Evolutionary conservation across 2,113 vertebrate species (phyloP).

Genomic region (Sula dactylatra): DNA sequence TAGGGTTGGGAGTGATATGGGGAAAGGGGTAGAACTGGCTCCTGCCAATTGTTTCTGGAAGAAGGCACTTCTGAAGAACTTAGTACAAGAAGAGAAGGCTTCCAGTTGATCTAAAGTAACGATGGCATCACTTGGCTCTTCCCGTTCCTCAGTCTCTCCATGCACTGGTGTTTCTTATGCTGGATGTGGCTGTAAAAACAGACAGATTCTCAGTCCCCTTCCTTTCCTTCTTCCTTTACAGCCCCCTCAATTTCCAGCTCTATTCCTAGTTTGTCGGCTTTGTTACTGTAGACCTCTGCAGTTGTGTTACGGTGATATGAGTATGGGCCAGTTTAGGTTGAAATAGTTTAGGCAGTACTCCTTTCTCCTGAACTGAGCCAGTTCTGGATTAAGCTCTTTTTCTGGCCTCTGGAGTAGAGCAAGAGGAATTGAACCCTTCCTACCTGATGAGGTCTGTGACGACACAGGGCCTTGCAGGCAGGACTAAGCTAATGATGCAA

Average conservation of each 20-base stretch:
- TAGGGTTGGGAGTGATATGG: neutral
- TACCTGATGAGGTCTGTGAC: neutral
- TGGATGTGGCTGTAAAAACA: neutral
- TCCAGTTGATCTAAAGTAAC: neutral
- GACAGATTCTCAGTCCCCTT: neutral
- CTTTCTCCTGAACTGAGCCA: neutral
- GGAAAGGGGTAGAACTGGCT: neutral
- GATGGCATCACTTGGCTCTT: neutral
- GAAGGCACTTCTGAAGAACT: neutral
- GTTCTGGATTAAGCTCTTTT: neutral
- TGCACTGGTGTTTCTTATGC: neutral
- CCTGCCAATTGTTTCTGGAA: neutral
- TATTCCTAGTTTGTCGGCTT: neutral
- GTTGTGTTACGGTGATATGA: neutral
- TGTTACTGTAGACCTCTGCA: neutral
- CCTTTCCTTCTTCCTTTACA: neutral
- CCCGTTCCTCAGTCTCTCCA: neutral
- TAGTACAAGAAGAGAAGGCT: neutral
- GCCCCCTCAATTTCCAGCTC: neutral
- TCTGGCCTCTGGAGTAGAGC: neutral
- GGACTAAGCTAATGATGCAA: neutral
- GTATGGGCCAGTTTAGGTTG: neutral
- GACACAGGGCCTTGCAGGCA: too few species aligned
- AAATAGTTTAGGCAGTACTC: neutral
- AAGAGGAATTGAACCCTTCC: neutral